Percentiles rank a stretch among this genome's conserved stretches.
Evolutionary conservation across 2,888 invertebrate species (phyloP).

Genomic region (Merodon equestris): DNA sequence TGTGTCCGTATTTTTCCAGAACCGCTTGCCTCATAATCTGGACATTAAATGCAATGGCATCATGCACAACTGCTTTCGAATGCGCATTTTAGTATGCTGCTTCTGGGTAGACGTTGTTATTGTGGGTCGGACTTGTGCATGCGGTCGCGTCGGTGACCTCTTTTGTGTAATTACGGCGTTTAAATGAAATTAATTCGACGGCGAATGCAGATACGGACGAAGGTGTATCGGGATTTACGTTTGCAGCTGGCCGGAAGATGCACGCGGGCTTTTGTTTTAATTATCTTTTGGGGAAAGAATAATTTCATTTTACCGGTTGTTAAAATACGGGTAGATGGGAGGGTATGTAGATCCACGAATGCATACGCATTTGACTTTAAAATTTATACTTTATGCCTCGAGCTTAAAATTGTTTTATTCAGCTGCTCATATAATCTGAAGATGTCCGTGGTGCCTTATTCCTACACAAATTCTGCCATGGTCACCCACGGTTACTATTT

Average conservation of each 20-base stretch:
- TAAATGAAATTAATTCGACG: slow-evolving; percentile 48
- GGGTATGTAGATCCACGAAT: no score
- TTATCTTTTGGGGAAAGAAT: slow-evolving; percentile 31
- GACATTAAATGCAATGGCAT: slow-evolving; percentile 64
- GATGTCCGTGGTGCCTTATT: no score
- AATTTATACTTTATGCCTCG: no score
- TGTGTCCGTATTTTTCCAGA: slow-evolving; percentile 26
- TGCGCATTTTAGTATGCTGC: slow-evolving; percentile 55
- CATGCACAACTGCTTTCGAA: slow-evolving; percentile 59
- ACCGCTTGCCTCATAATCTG: slow-evolving; percentile 60
- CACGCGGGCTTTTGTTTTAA: slow-evolving; percentile 18
- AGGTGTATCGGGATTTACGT: slow-evolving; percentile 27
- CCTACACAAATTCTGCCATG: no score
- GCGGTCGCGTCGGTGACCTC: slow-evolving; percentile 9
- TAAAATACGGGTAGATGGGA: no score
- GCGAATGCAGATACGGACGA: slow-evolving; percentile 8
- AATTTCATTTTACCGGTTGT: slow-evolving; percentile 26
- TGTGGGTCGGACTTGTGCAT: not conserved
- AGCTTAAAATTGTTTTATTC: no score
- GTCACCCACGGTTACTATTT: no score
- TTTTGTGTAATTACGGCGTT: slow-evolving; percentile 56
- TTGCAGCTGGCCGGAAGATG: not conserved
- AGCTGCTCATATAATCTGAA: no score
- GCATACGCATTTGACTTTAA: no score
- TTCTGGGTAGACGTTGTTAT: slow-evolving; percentile 4